phyloP scores from a whole-genome alignment of 2,113 vertebrate species.

The Otis tarda region DNA sequence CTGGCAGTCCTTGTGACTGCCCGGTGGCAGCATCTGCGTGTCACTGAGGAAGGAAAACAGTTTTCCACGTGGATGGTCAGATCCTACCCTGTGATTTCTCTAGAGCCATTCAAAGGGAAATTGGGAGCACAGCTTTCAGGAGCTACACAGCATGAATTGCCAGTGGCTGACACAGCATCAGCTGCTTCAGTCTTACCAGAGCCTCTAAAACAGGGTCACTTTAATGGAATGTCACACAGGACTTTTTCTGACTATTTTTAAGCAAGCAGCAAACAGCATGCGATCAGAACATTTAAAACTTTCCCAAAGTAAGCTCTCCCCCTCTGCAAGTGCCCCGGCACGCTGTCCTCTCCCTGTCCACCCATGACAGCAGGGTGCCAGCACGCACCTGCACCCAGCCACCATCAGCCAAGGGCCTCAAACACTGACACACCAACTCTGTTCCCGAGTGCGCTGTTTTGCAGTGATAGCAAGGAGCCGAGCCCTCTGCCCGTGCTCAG shows the following conservation, averaged over 20 bases:
- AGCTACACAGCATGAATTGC: neutral
- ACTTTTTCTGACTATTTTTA: neutral
- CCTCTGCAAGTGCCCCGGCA: neutral
- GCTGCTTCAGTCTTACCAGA: neutral
- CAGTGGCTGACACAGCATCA: neutral
- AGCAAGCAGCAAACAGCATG: neutral
- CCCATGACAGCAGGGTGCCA: fast-evolving
- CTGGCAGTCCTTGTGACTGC: neutral
- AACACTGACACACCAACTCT: fast-evolving
- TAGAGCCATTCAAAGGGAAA: neutral
- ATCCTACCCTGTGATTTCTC: neutral
- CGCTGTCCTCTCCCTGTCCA: neutral
- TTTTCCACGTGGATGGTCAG: fast-evolving
- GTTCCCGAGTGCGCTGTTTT: fast-evolving
- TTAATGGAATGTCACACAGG: fast-evolving
- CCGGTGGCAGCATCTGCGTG: neutral
- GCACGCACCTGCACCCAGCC: neutral
- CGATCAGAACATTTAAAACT: neutral
- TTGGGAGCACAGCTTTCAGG: fast-evolving
- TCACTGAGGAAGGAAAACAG: neutral
- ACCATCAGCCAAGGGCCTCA: fast-evolving
- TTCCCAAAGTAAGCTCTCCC: neutral
- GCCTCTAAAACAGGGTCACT: neutral
- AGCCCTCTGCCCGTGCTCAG: neutral
- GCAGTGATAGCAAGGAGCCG: neutral